These are phyloP conservation scores for Calliopum simillimum DNA, from an alignment of 2,888 invertebrate genomes.

Conservation along the genomic window DNA sequence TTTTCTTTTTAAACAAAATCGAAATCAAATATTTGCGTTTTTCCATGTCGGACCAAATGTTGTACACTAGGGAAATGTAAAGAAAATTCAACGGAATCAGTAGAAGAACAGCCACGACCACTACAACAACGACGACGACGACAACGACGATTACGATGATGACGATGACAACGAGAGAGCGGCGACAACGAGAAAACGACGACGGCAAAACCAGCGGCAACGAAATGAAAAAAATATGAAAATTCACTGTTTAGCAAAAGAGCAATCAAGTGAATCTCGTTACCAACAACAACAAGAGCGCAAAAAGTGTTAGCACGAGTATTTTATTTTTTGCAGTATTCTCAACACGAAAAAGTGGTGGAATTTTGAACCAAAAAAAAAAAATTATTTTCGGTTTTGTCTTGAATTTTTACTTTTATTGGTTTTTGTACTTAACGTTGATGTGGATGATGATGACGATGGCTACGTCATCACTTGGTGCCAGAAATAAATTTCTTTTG, in stretches of 20 bases:
- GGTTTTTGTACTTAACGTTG: neutral
- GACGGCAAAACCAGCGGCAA: too few relatives aligned
- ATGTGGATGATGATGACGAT: neutral
- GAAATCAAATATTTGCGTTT: conserved; percentile 22
- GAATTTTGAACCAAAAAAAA: neutral
- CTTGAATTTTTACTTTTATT: neutral
- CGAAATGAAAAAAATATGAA: too few relatives aligned
- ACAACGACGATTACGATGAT: neutral
- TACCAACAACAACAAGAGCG: neutral
- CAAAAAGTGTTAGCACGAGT: neutral
- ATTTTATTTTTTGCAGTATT: neutral
- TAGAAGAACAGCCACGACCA: too few relatives aligned
- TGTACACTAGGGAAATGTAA: conserved; percentile 15
- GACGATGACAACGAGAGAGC: neutral
- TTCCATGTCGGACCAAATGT: conserved; percentile 24
- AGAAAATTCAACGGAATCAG: too few relatives aligned
- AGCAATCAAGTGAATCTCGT: too few relatives aligned
- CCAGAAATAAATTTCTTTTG: neutral
- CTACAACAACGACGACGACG: neutral
- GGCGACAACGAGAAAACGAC: neutral
- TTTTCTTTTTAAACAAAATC: conserved; percentile 27
- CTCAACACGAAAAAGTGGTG: neutral
- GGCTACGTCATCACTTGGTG: conserved; percentile 10
- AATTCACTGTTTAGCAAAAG: too few relatives aligned
- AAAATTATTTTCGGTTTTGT: too few relatives aligned